Evolutionary conservation across 2,888 invertebrate species (phyloP).

Genomic region (Xestia ashworthii): DNA sequence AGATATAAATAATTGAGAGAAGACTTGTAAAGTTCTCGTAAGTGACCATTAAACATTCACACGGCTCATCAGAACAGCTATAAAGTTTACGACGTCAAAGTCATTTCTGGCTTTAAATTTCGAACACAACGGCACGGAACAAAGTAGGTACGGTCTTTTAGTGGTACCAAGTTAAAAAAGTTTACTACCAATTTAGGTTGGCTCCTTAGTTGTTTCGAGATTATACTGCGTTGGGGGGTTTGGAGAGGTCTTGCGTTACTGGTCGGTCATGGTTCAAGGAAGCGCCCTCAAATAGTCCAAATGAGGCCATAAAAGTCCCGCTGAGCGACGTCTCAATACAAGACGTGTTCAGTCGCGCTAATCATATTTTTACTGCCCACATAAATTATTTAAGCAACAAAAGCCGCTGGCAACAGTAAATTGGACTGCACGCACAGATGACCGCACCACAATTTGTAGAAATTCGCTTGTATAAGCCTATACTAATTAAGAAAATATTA

Average conservation of each 20-base stretch:
- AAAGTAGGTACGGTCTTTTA: constrained; percentile 70
- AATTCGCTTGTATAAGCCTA: constrained; percentile 58
- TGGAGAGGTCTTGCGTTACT: constrained; percentile 69
- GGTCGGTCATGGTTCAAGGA: constrained; percentile 84
- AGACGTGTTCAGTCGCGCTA: constrained; percentile 76
- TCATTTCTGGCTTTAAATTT: constrained; percentile 80
- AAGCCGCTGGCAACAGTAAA: constrained; percentile 74
- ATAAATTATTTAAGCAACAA: constrained; percentile 82
- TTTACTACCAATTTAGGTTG: constrained; percentile 67
- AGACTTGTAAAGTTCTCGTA: constrained; percentile 54
- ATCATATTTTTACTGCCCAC: constrained; percentile 86
- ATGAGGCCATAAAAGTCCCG: constrained; percentile 86
- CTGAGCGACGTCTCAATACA: constrained; percentile 85
- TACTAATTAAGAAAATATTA: constrained; percentile 55
- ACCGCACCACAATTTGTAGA: constrained; percentile 64
- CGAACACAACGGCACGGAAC: constrained; percentile 75
- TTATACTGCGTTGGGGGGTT: constrained; percentile 51
- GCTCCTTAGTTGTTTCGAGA: constrained; percentile 58
- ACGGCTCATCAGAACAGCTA: constrained; percentile 80
- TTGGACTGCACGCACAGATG: constrained; percentile 72
- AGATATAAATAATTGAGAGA: constrained; percentile 20
- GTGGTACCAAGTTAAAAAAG: constrained; percentile 73
- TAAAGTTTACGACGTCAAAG: constrained; percentile 85
- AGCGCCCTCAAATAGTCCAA: constrained; percentile 85
- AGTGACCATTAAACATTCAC: constrained; percentile 80